These are phyloP conservation scores for Hippoglossus stenolepis DNA, from an alignment of 2,113 vertebrate species.

Conservation along the genomic window DNA sequence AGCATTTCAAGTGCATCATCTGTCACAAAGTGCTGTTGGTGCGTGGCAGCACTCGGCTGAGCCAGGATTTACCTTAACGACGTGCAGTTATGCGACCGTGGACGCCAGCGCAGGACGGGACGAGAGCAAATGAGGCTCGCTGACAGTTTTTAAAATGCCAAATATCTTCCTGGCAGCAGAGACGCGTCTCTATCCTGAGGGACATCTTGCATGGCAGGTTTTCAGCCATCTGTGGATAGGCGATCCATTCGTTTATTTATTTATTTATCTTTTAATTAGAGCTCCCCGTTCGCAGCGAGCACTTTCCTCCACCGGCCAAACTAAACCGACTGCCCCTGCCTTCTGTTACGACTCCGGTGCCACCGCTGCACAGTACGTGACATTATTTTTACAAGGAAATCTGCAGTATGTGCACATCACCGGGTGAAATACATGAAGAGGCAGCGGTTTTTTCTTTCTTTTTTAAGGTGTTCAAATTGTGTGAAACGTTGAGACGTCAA, in stretches of 20 bases:
- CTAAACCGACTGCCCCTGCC: constrained; percentile 22
- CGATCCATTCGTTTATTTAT: constrained; percentile 46
- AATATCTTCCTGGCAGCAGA: constrained; percentile 65
- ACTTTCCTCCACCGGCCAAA: constrained; percentile 14
- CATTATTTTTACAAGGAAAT: not conserved
- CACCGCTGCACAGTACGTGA: not conserved
- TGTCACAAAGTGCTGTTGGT: no score
- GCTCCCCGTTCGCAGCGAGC: constrained; percentile 40
- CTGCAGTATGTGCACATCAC: not conserved
- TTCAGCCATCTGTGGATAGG: constrained; percentile 74
- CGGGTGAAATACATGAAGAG: not conserved
- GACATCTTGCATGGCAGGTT: constrained; percentile 73
- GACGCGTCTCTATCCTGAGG: constrained; percentile 64
- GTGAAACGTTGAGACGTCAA: not conserved
- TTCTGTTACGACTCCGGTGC: constrained; percentile 5
- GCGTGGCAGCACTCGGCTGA: no score
- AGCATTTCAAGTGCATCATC: not conserved
- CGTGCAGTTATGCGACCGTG: no score
- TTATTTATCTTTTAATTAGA: constrained; percentile 70
- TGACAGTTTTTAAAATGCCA: constrained; percentile 67
- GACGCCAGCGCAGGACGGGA: not conserved
- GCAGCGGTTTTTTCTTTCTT: not conserved
- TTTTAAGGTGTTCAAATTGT: not conserved
- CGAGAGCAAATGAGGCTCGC: constrained; percentile 59
- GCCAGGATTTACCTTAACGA: not conserved